phyloP scores from a whole-genome alignment of 2,113 vertebrate species.

The Salvelinus fontinalis region DNA sequence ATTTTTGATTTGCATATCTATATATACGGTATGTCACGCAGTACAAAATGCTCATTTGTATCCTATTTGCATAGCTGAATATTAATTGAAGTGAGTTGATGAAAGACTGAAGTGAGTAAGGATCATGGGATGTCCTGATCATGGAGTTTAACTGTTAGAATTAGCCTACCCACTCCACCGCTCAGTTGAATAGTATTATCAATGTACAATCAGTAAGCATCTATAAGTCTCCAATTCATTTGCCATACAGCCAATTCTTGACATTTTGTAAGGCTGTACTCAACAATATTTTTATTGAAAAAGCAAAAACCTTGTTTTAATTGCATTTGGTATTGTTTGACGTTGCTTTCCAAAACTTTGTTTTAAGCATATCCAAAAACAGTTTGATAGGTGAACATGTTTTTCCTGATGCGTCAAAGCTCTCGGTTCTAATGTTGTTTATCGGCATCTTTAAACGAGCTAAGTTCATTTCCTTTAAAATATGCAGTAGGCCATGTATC shows the following conservation, averaged over 20 bases:
- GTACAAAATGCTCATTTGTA: conserved; percentile 28
- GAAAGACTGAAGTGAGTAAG: neutral
- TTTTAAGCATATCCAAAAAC: conserved; percentile 8
- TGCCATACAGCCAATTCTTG: neutral
- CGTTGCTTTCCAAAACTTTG: neutral
- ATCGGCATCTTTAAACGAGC: conserved; percentile 43
- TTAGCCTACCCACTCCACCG: neutral
- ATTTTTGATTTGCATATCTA: no score
- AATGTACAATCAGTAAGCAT: neutral
- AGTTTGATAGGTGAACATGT: conserved; percentile 41
- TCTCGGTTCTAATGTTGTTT: conserved; percentile 46
- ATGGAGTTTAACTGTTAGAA: neutral
- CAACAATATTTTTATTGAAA: neutral
- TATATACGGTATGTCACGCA: neutral
- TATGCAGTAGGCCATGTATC: conserved; percentile 26
- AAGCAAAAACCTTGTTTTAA: neutral
- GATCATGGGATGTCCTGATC: conserved; percentile 6
- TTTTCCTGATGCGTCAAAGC: conserved; percentile 20
- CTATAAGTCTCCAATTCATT: neutral
- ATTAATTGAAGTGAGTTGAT: conserved; percentile 21
- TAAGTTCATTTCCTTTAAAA: conserved; percentile 47
- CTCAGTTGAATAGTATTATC: neutral
- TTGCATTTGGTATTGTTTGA: neutral
- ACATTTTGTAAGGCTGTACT: neutral
- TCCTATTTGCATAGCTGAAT: conserved; percentile 14